phyloP scores from a whole-genome alignment of 2,888 invertebrate species.

The Nysson spinosus region DNA sequence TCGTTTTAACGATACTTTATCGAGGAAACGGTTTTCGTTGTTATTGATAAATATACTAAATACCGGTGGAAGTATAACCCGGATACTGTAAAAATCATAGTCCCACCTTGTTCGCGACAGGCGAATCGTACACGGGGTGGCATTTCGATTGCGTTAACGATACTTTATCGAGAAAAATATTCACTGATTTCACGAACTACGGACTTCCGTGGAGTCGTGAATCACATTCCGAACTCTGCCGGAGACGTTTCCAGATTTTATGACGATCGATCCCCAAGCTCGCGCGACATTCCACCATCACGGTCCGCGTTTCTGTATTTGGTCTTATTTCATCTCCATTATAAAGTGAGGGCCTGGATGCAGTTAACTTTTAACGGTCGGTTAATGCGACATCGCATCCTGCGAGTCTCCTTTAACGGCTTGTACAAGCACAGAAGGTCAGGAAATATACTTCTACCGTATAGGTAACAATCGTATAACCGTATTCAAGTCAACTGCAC shows the following conservation, averaged over 20 bases:
- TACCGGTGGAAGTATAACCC: too few species aligned
- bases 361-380: slow-evolving; percentile 41
- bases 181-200: slow-evolving; percentile 40
- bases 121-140: background rate
- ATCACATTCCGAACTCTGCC: slow-evolving; percentile 49
- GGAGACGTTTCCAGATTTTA: slow-evolving; percentile 53
- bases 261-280: slow-evolving; percentile 44
- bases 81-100: too few species aligned
- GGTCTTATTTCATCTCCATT: slow-evolving; percentile 43
- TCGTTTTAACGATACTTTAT: too few species aligned
- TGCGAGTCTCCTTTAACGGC: slow-evolving; percentile 18
- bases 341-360: slow-evolving; percentile 24
- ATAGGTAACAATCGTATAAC: slow-evolving; percentile 16
- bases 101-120: background rate
- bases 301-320: slow-evolving; percentile 9
- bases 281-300: slow-evolving; percentile 11
- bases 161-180: slow-evolving; percentile 34
- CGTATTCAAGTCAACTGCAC: background rate
- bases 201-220: slow-evolving; percentile 44
- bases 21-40: background rate
- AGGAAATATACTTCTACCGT: slow-evolving; percentile 30
- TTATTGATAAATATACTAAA: background rate
- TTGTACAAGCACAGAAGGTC: slow-evolving; percentile 21
- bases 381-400: slow-evolving; percentile 32
- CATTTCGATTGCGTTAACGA: slow-evolving; percentile 30